phyloP scores from a whole-genome alignment of 2,888 invertebrate genomes.

The Himalopsyche japonica region DNA sequence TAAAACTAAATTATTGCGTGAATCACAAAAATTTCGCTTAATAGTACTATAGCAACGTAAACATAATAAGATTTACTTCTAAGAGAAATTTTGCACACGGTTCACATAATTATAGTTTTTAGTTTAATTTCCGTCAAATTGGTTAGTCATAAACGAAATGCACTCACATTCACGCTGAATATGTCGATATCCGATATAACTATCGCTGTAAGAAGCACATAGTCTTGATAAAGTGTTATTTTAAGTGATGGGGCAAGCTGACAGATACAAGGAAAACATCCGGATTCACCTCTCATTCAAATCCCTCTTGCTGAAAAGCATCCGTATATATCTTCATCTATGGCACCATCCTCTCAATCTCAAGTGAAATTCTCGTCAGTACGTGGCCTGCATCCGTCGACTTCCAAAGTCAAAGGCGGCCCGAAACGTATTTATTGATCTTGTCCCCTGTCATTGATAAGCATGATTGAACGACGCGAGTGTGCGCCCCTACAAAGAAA shows the following conservation, averaged over 20 bases:
- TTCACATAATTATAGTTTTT: too few relatives aligned
- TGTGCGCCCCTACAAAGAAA: not conserved
- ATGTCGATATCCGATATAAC: too few relatives aligned
- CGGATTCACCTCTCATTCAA: not conserved
- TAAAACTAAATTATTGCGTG: too few relatives aligned
- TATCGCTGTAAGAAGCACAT: too few relatives aligned
- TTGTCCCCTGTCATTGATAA: slow-evolving; percentile 40
- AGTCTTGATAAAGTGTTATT: too few relatives aligned
- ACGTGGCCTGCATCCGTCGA: slow-evolving; percentile 21
- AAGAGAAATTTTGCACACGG: too few relatives aligned
- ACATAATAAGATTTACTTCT: too few relatives aligned
- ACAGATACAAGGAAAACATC: not conserved
- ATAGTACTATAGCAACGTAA: too few relatives aligned
- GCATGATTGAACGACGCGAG: slow-evolving; percentile 36
- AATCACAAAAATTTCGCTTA: too few relatives aligned
- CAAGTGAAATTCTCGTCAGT: not conserved
- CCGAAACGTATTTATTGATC: slow-evolving; percentile 37
- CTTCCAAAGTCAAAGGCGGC: not conserved
- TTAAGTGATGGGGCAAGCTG: not conserved
- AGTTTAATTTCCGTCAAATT: too few relatives aligned
- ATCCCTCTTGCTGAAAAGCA: not conserved
- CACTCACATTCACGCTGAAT: too few relatives aligned
- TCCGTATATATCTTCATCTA: not conserved
- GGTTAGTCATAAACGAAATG: too few relatives aligned
- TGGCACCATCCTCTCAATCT: not conserved